Conservation (phyloP, 2,888 invertebrate species). For the Trachelus tabidus region DNA sequence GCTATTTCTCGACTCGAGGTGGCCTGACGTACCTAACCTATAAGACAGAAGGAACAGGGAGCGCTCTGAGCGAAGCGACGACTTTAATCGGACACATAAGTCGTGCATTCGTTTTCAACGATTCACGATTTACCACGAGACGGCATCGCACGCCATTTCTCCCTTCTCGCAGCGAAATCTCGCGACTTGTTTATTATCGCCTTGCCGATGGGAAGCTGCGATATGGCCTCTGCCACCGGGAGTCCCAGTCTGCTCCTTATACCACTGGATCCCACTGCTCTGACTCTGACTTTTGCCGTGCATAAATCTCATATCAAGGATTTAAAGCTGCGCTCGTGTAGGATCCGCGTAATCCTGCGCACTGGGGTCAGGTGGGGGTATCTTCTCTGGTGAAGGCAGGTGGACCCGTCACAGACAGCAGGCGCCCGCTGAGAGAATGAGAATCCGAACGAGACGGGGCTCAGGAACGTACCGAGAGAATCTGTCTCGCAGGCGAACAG, state of each 20-base stretch:
- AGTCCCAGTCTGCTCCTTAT: not conserved
- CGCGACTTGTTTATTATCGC: constrained; percentile 4
- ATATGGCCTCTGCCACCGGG: not conserved
- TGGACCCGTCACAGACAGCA: constrained; percentile 1
- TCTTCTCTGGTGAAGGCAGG: not conserved
- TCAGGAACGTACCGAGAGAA: no score
- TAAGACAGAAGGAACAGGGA: no score
- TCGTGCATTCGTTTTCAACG: no score
- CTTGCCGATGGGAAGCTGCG: not conserved
- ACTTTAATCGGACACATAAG: no score
- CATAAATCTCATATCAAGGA: constrained; percentile 1
- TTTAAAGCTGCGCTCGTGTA: not conserved
- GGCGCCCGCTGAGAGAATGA: not conserved
- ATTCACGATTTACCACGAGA: no score
- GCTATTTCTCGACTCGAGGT: no score
- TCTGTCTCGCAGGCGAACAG: no score
- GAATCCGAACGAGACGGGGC: not conserved
- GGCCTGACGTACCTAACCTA: no score
- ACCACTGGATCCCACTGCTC: no score
- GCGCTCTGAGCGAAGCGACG: no score
- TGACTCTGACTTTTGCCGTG: not conserved
- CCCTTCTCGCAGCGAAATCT: constrained; percentile 2
- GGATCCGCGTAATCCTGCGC: not conserved
- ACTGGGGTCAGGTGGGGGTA: not conserved
- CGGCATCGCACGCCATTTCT: not conserved